Base-by-base conservation (phyloP, 2,888 invertebrate genomes). In the Pristionchus fissidentatus region DNA sequence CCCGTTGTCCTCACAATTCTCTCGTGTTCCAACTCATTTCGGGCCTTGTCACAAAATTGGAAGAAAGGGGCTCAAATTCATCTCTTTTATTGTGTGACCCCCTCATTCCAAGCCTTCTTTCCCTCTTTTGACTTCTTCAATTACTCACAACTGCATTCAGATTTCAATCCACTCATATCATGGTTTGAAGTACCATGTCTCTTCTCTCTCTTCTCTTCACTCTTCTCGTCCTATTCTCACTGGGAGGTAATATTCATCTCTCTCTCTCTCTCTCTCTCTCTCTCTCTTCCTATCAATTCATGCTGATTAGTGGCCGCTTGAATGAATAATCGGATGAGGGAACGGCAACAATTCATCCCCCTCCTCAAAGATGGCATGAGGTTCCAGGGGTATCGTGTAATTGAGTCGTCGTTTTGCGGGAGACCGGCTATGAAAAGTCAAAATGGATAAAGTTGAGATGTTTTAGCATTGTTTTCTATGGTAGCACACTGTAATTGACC, bases 301-400 rank as follows among this genome's bases (percentile, higher is more conserved):
- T n/a, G n/a, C 70, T 70, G 70, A 70, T 70, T 70, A 70, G n/a
- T 70, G n/a, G 38, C 70, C 70, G 70, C 43, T 41, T 70, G 70
- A 70, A 70, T 70, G 70, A 41, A 70, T 70, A 41, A 70, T 70
- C 41, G 38, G 43, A 70, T 70, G 70, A 38, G 70, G 70, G 70
- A 70, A 70, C 70, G 41, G 41, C n/a, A 10, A 19, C 19, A 38
- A 70, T 70, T n/a, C n/a, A n/a, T n/a, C n/a, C n/a, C n/a, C n/a
- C n/a, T n/a, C n/a, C n/a, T n/a, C n/a, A n/a, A n/a, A n/a, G n/a
- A n/a, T n/a, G n/a, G n/a, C n/a, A n/a, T n/a, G n/a, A n/a, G n/a
- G n/a, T n/a, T n/a, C n/a, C n/a, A n/a, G n/a, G n/a, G n/a, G n/a
- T n/a, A n/a, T n/a, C n/a, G n/a, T n/a, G n/a, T n/a, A n/a, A n/a